These are phyloP conservation scores for Vidua chalybeata DNA, from an alignment of 2,113 vertebrate genomes.

Conservation along the genomic window DNA sequence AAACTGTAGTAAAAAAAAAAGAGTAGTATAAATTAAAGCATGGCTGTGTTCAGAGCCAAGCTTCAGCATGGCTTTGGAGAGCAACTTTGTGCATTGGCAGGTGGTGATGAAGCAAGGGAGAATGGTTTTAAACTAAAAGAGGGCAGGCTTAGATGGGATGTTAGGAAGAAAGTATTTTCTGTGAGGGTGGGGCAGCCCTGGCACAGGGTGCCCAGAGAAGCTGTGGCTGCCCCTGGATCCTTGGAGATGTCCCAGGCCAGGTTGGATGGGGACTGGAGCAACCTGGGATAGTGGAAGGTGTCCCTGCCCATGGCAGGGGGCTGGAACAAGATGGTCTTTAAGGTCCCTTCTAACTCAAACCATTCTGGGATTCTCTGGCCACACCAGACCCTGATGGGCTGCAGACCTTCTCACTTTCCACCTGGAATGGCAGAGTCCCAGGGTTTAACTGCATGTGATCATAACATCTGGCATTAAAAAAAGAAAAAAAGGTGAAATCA, in stretches of 20 bases:
- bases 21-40: not conserved
- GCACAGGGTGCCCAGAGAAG: not conserved
- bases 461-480: not conserved
- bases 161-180: not conserved
- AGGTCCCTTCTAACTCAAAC: not conserved
- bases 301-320: too few relatives aligned
- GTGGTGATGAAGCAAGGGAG: not conserved
- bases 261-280: fast-evolving
- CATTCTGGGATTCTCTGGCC: not conserved
- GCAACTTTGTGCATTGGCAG: not conserved
- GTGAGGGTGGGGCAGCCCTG: not conserved
- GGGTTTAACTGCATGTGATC: not conserved
- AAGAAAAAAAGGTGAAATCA: not conserved
- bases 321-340: not conserved
- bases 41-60: not conserved
- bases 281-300: not conserved
- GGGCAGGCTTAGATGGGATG: not conserved
- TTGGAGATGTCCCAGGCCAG: too few relatives aligned
- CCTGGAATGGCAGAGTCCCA: fast-evolving
- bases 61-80: not conserved
- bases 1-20: not conserved
- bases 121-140: not conserved
- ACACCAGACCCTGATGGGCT: not conserved
- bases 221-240: not conserved
- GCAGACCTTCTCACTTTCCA: not conserved